A percentile compares a stretch with the other conserved stretches of the same genome.
These are phyloP conservation scores for Uropsilus gracilis DNA, from an alignment of 2,113 vertebrate genomes.

Conservation along the genomic window DNA sequence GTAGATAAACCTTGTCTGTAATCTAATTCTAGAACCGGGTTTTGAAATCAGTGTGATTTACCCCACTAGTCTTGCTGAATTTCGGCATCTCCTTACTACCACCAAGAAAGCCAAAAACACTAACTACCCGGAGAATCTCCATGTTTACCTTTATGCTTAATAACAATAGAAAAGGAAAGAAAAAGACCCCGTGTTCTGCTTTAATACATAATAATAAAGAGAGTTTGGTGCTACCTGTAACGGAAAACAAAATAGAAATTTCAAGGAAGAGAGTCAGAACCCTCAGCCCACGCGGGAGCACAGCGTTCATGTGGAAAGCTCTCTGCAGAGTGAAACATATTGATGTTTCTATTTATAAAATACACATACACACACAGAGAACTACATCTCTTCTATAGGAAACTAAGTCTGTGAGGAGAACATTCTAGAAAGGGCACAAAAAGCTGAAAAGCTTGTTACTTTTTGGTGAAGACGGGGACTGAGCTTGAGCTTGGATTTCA, in stretches of 20 bases:
- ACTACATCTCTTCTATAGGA: not conserved
- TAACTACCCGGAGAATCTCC: not conserved
- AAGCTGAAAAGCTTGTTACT: not conserved
- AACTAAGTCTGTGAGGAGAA: not conserved
- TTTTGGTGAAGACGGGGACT: not conserved
- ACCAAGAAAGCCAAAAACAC: not conserved
- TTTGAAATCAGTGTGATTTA: not conserved
- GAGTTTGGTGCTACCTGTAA: not conserved
- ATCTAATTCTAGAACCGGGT: not conserved
- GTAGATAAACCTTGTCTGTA: not conserved
- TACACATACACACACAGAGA: not conserved
- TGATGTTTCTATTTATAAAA: conserved; percentile 18
- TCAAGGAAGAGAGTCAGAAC: not conserved
- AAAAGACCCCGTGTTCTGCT: not conserved
- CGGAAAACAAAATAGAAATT: not conserved
- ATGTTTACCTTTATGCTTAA: not conserved
- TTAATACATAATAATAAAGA: not conserved
- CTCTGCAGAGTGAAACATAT: not conserved
- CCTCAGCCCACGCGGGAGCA: not conserved
- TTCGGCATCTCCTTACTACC: not conserved
- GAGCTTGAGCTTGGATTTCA: not conserved
- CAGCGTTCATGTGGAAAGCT: not conserved
- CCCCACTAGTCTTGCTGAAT: not conserved
- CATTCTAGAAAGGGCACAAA: not conserved
- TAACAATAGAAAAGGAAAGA: not conserved